A percentile compares a stretch with the other conserved stretches of the same genome.
Evolutionary conservation across 1,140 invertebrate species (phyloP).

Genomic region (Gyrodactylus salaris): DNA sequence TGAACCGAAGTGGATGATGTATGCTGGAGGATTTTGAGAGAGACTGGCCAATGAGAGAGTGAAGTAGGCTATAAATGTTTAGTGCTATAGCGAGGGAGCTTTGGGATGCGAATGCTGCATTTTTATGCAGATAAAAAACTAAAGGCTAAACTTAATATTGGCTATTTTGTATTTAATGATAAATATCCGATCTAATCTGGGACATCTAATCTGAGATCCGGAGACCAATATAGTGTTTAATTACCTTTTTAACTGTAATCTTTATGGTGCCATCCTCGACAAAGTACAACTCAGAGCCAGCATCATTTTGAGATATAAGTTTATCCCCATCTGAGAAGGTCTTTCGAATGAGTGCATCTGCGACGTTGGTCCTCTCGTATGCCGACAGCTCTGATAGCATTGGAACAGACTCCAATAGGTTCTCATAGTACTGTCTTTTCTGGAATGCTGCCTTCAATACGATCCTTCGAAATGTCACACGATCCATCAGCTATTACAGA

Average conservation of each 20-base stretch:
- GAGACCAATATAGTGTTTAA: too few relatives aligned
- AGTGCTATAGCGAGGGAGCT: too few relatives aligned
- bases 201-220: too few relatives aligned
- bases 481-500: conserved; percentile 27
- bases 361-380: conserved; percentile 6
- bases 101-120: too few relatives aligned
- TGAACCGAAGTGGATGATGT: too few relatives aligned
- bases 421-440: conserved; percentile 1
- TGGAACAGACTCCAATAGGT: conserved; percentile 2
- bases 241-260: conserved; percentile 17
- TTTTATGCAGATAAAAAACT: too few relatives aligned
- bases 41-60: too few relatives aligned
- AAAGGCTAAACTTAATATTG: too few relatives aligned
- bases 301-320: conserved; percentile 29
- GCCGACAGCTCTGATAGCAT: conserved; percentile 2
- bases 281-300: conserved; percentile 81
- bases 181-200: too few relatives aligned
- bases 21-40: too few relatives aligned
- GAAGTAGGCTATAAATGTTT: too few relatives aligned
- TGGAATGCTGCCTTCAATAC: conserved; percentile 7
- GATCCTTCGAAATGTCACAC: conserved; percentile 58
- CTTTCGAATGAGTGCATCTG: conserved; percentile 1
- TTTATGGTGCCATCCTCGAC: conserved; percentile 54
- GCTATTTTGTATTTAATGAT: too few relatives aligned
- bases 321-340: background rate